A percentile compares a stretch with the other conserved stretches of the same genome.
These are phyloP conservation scores for Trididemnum miniatum DNA, from an alignment of 23 tunicate genomes.

Conservation along the genomic window DNA sequence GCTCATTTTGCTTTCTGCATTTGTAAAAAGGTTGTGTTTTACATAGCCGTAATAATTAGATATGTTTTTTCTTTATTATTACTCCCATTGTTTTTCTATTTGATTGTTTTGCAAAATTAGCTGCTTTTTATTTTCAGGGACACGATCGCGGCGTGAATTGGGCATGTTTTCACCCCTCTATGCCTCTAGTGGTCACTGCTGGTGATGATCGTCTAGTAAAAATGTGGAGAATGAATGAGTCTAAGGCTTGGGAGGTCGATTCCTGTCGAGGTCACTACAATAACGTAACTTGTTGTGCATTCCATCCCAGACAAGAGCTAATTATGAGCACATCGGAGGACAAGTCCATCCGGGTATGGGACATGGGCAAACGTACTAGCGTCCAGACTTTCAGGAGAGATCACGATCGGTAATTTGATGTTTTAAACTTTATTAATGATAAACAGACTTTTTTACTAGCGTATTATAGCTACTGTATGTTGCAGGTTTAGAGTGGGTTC, in stretches of 20 bases:
- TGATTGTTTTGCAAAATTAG: no score
- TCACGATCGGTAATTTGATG: constrained; percentile 76
- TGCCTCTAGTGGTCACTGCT: constrained; percentile 95
- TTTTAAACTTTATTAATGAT: no score
- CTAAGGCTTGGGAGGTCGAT: constrained; percentile 99
- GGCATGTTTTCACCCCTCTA: constrained; percentile 97
- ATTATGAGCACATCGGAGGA: constrained; percentile 94
- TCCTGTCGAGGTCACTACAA: constrained; percentile 97
- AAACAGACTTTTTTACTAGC: no score
- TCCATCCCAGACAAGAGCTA: constrained; percentile 91
- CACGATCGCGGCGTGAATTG: constrained; percentile 99
- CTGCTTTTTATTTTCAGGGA: constrained; percentile 86
- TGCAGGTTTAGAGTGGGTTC: no score
- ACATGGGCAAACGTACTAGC: constrained; percentile 92
- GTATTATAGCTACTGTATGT: no score
- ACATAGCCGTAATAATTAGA: no score
- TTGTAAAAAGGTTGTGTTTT: no score
- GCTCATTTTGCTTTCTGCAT: no score
- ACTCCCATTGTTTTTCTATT: no score
- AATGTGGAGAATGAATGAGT: constrained; percentile 96
- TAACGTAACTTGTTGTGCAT: constrained; percentile 93
- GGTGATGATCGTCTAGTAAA: constrained; percentile 96
- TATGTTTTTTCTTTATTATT: no score
- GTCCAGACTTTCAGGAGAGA: constrained; percentile 92
- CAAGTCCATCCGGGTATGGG: constrained; percentile 98